Percentiles rank a stretch among this genome's conserved stretches.
These are phyloP conservation scores for Seriola aureovittata DNA, from an alignment of 2,113 vertebrate species.

Conservation along the genomic window DNA sequence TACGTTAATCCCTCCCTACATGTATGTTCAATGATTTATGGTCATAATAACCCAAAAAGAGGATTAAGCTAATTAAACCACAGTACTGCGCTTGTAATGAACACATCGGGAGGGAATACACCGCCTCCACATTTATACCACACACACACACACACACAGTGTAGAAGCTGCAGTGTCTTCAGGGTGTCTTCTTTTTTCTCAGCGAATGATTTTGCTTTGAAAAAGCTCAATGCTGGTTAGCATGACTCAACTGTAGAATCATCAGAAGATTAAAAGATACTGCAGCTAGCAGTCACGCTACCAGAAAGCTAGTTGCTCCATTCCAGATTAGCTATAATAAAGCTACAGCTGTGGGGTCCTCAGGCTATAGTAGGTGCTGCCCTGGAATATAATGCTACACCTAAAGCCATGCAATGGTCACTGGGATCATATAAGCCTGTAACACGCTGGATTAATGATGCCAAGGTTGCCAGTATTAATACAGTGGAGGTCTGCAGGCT, in stretches of 20 bases:
- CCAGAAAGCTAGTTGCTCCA: constrained; percentile 29
- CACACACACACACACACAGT: constrained; percentile 10
- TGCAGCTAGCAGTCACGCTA: constrained; percentile 44
- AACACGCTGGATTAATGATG: constrained; percentile 76
- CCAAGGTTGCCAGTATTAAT: constrained; percentile 67
- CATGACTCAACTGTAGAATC: constrained; percentile 72
- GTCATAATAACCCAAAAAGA: constrained; percentile 84
- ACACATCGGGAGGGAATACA: constrained; percentile 72
- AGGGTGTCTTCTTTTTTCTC: constrained; percentile 51
- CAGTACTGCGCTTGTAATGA: constrained; percentile 76
- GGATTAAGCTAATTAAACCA: constrained; percentile 84
- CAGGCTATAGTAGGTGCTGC: constrained; percentile 54
- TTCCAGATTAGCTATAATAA: constrained; percentile 61
- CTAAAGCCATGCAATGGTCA: constrained; percentile 54
- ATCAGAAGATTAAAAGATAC: constrained; percentile 72
- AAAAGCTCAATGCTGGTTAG: constrained; percentile 65
- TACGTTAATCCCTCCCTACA: constrained; percentile 74
- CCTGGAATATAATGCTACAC: constrained; percentile 56
- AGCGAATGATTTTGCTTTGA: constrained; percentile 41
- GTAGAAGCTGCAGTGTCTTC: constrained; percentile 59
- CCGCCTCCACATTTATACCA: constrained; percentile 60
- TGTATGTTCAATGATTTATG: constrained; percentile 82
- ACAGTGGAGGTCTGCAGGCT: constrained; percentile 58
- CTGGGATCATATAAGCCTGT: constrained; percentile 72
- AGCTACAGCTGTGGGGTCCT: constrained; percentile 31